Evolutionary conservation across 2,888 invertebrate species (phyloP).

Genomic region (Callyntrura sp.): DNA sequence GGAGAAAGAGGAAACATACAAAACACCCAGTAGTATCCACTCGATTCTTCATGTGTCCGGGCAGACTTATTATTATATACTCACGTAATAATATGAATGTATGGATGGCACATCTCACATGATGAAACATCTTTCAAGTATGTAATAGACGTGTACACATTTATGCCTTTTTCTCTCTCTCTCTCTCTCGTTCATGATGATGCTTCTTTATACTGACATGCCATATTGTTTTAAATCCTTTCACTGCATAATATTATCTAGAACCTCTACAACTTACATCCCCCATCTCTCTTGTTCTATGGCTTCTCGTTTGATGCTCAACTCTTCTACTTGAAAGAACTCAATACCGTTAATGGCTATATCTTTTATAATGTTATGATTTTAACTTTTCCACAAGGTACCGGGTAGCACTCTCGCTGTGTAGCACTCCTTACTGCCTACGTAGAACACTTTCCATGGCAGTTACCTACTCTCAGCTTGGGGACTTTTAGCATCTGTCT

Average conservation of each 20-base stretch:
- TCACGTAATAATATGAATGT: constrained; percentile 46
- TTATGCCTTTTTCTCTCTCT: constrained; percentile 38
- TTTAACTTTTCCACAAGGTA: constrained; percentile 1
- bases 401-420: background rate
- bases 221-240: constrained; percentile 76
- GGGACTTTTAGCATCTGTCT: constrained; percentile 29
- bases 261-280: constrained; percentile 68
- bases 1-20: background rate
- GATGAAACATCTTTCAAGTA: constrained; percentile 56
- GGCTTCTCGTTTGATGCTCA: background rate
- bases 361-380: constrained; percentile 58
- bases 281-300: constrained; percentile 65
- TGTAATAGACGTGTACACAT: constrained; percentile 46
- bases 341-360: constrained; percentile 67
- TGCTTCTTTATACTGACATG: constrained; percentile 69
- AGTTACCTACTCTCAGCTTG: background rate
- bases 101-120: constrained; percentile 53
- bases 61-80: constrained; percentile 42
- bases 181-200: constrained; percentile 34
- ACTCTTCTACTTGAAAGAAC: constrained; percentile 48
- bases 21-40: constrained; percentile 14
- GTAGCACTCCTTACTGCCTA: background rate
- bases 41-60: constrained; percentile 49
- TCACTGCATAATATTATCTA: constrained; percentile 73
- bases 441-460: no score